Percentiles rank a stretch among this genome's conserved stretches.
These are phyloP conservation scores for Clamator glandarius DNA, from an alignment of 2,797 vertebrate species.

Conservation along the genomic window DNA sequence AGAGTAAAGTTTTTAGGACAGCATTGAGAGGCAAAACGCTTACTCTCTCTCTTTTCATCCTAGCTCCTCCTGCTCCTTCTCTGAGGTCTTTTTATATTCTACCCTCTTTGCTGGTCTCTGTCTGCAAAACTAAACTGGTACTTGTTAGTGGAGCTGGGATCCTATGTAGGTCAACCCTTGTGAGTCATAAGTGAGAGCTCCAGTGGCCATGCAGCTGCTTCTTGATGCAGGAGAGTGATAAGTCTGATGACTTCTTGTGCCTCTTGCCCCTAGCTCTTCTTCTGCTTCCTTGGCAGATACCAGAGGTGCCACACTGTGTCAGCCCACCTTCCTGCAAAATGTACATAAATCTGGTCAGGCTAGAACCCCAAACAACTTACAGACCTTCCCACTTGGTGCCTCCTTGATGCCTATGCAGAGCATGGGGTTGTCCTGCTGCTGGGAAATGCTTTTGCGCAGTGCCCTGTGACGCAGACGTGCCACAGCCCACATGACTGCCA, in stretches of 20 bases:
- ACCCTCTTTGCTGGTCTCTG: neutral
- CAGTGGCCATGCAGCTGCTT: neutral
- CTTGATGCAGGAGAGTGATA: neutral
- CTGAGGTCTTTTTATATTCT: neutral
- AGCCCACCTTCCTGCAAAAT: neutral
- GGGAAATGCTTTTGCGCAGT: neutral
- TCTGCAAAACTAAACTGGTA: neutral
- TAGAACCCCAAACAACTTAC: neutral
- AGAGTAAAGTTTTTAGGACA: slow-evolving; percentile 17
- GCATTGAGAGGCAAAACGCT: neutral
- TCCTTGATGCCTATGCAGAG: neutral
- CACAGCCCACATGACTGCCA: neutral
- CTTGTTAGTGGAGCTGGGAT: neutral
- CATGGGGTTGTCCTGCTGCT: rapidly evolving
- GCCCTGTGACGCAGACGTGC: neutral
- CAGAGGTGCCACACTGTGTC: neutral
- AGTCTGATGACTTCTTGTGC: neutral
- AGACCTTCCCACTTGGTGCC: neutral
- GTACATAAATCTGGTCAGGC: neutral
- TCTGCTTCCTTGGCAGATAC: neutral
- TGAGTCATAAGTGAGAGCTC: neutral
- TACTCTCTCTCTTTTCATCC: neutral
- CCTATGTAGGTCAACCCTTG: neutral
- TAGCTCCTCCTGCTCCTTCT: neutral
- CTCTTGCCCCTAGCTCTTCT: neutral